Conservation (phyloP, 2,113 vertebrate species). For the Girardinichthys multiradiatus region DNA sequence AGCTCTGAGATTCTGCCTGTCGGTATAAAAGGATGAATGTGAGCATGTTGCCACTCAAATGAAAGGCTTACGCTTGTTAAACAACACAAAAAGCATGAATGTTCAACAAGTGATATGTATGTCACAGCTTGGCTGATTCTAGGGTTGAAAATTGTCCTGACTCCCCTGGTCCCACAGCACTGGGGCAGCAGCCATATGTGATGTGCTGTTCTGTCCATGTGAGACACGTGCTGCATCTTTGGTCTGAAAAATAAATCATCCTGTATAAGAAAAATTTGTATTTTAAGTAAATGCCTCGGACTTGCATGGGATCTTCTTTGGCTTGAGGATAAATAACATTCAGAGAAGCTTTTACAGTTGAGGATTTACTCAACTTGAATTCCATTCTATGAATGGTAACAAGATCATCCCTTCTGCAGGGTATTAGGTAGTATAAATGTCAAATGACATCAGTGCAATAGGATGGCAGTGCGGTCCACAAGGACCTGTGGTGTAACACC, state of each 20-base stretch:
- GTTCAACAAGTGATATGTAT: constrained; percentile 32
- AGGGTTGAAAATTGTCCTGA: constrained; percentile 55
- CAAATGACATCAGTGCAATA: constrained; percentile 57
- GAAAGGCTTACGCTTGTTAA: constrained; percentile 41
- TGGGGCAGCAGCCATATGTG: constrained; percentile 68
- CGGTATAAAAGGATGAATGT: constrained; percentile 17
- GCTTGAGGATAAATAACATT: constrained; percentile 76
- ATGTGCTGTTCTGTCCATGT: constrained; percentile 70
- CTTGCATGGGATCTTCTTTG: constrained; percentile 73
- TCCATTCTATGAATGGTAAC: constrained; percentile 67
- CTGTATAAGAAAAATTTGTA: constrained; percentile 74
- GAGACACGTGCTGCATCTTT: constrained; percentile 79
- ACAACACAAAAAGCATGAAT: constrained; percentile 36
- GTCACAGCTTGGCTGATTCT: constrained; percentile 48
- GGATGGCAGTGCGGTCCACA: constrained; percentile 49
- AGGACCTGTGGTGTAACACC: constrained; percentile 39
- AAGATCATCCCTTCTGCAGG: constrained; percentile 68
- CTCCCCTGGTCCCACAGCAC: constrained; percentile 64
- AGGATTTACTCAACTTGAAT: constrained; percentile 70
- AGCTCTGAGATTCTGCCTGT: constrained; percentile 10
- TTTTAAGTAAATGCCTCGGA: constrained; percentile 76
- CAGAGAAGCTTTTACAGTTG: constrained; percentile 62
- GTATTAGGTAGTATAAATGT: constrained; percentile 64
- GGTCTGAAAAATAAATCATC: constrained; percentile 76
- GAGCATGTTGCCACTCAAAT: constrained; percentile 53